Percentiles rank a stretch among this genome's conserved stretches.
These are phyloP conservation scores for Drosophila willistoni DNA, from an alignment of 1,140 invertebrate species.

Conservation along the genomic window DNA sequence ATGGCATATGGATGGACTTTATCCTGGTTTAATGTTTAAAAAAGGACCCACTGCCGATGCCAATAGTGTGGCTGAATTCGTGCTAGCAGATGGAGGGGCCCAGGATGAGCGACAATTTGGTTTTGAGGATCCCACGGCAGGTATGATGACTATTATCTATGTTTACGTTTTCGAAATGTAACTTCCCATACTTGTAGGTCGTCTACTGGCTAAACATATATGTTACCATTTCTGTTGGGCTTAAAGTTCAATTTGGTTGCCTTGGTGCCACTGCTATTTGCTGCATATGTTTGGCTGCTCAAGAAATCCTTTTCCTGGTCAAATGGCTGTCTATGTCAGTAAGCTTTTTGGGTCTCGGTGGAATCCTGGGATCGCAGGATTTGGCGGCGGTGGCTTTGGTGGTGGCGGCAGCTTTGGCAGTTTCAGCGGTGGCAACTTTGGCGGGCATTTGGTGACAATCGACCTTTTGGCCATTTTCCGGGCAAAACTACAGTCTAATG, in stretches of 20 bases:
- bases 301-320: slow-evolving; percentile 89
- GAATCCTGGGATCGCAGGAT: slow-evolving; percentile 74
- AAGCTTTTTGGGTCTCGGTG: slow-evolving; percentile 86
- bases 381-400: slow-evolving; percentile 36
- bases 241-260: slow-evolving; percentile 90
- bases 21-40: slow-evolving; percentile 88
- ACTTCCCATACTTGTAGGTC: slow-evolving; percentile 84
- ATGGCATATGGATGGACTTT: slow-evolving; percentile 88
- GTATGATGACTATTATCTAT: slow-evolving; percentile 60
- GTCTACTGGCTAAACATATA: slow-evolving; percentile 87
- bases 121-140: slow-evolving; percentile 83
- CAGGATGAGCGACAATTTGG: slow-evolving; percentile 81
- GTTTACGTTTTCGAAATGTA: background rate
- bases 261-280: slow-evolving; percentile 88
- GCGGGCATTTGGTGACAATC: slow-evolving; percentile 34
- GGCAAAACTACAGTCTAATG: slow-evolving; percentile 62
- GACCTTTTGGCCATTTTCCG: slow-evolving; percentile 61
- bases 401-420: slow-evolving; percentile 43
- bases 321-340: slow-evolving; percentile 88
- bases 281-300: slow-evolving; percentile 87
- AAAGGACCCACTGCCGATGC: slow-evolving; percentile 87
- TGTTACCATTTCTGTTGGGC: slow-evolving; percentile 89
- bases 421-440: slow-evolving; percentile 45
- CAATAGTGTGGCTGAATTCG: slow-evolving; percentile 89
- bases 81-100: slow-evolving; percentile 85